Conservation (phyloP, 2,113 vertebrate genomes). For the Campylomormyrus tamandua region DNA sequence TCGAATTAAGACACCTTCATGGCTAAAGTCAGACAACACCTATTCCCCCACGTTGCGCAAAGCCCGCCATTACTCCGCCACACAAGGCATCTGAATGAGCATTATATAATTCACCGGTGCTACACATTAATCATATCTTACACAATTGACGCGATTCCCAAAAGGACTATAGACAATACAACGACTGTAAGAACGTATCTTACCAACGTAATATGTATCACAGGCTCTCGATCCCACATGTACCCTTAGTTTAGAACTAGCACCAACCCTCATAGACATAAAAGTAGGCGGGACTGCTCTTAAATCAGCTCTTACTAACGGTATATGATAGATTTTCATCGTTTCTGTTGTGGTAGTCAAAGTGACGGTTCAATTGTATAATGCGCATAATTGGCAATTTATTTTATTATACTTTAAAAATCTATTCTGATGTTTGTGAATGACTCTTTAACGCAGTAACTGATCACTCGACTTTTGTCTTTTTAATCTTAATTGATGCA, state of each 20-base stretch:
- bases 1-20: neutral
- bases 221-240: constrained; percentile 13
- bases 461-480: neutral
- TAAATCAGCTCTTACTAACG: neutral
- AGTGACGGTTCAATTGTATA: neutral
- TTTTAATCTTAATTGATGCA: neutral
- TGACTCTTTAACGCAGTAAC: neutral
- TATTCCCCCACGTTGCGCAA: neutral
- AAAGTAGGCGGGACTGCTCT: neutral
- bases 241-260: constrained; percentile 9
- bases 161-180: neutral
- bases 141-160: neutral
- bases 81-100: neutral
- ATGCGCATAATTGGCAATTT: neutral
- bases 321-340: neutral
- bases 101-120: neutral
- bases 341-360: neutral
- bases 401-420: neutral
- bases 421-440: neutral
- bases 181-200: neutral
- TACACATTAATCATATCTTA: neutral
- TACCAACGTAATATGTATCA: neutral
- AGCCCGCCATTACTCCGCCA: constrained; percentile 23
- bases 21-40: neutral
- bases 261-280: neutral